Evolutionary conservation across 2,113 vertebrate species (phyloP).

Genomic region (Ceuthmochares aereus): DNA sequence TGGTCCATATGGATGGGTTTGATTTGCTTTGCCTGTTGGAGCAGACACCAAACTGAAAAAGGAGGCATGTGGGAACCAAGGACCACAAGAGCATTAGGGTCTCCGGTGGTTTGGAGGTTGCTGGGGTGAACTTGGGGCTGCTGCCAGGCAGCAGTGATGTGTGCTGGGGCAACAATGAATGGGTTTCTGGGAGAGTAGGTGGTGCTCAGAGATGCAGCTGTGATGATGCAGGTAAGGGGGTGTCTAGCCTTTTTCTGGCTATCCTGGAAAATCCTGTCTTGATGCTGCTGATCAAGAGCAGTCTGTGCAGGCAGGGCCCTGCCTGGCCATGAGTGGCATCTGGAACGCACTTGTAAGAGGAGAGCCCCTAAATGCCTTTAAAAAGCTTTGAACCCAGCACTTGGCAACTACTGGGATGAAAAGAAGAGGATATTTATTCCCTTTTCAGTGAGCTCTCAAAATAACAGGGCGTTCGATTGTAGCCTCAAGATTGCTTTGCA

Average conservation of each 20-base stretch:
- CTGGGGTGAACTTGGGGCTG: background rate
- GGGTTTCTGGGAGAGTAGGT: background rate
- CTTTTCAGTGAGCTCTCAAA: slow-evolving; percentile 32
- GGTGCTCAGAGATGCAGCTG: background rate
- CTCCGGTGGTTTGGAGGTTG: background rate
- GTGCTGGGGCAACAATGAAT: fast-evolving
- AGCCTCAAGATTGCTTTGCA: slow-evolving; percentile 36
- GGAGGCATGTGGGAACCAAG: background rate
- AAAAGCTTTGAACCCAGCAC: slow-evolving; percentile 60
- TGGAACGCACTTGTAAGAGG: background rate
- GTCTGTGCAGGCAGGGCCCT: background rate
- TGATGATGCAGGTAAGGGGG: background rate
- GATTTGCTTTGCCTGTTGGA: background rate
- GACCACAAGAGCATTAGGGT: background rate
- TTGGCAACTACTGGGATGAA: slow-evolving; percentile 60
- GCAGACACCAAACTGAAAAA: background rate
- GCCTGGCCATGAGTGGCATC: background rate
- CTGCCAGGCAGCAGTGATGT: background rate
- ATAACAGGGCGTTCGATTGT: slow-evolving; percentile 35
- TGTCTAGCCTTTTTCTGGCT: background rate
- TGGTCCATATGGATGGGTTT: background rate
- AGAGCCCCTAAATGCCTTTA: slow-evolving; percentile 44
- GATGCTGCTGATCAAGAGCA: background rate
- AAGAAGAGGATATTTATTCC: slow-evolving; percentile 62
- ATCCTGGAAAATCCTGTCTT: background rate